Percentiles rank a stretch among this genome's conserved stretches.
Conservation (phyloP, 1,140 invertebrate species). For the Listronotus oregonensis region DNA sequence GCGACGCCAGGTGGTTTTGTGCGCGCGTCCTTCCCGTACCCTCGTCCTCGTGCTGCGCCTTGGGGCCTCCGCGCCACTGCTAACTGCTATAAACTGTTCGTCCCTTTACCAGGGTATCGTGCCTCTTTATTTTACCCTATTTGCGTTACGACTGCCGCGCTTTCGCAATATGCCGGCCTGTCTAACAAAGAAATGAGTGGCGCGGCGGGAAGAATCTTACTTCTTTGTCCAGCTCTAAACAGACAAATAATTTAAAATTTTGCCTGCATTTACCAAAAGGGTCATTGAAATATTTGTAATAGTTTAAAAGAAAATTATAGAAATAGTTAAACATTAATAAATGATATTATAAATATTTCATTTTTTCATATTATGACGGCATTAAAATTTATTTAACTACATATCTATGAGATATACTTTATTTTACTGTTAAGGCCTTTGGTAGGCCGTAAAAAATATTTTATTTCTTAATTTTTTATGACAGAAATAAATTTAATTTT, state of each 20-base stretch:
- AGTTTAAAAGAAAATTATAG: no score
- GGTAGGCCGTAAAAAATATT: no score
- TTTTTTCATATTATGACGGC: no score
- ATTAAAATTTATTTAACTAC: no score
- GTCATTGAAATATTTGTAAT: no score
- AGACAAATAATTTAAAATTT: background rate
- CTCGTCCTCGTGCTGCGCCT: constrained; percentile 51
- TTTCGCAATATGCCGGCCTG: constrained; percentile 14
- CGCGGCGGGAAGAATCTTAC: background rate
- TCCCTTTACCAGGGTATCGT: constrained; percentile 11
- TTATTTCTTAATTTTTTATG: no score
- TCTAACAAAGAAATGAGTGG: constrained; percentile 1
- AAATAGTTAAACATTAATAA: no score
- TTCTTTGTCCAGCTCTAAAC: background rate
- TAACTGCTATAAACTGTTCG: constrained; percentile 21
- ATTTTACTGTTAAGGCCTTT: no score
- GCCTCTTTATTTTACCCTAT: constrained; percentile 24
- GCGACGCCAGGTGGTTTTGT: constrained; percentile 56
- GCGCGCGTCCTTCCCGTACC: constrained; percentile 47
- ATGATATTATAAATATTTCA: no score
- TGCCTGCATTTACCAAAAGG: background rate
- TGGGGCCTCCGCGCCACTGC: constrained; percentile 33
- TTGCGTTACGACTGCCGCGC: constrained; percentile 14
- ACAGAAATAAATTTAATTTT: no score
- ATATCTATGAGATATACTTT: no score